Conservation (phyloP, 2,113 vertebrate genomes). For the Petroica traversi region DNA sequence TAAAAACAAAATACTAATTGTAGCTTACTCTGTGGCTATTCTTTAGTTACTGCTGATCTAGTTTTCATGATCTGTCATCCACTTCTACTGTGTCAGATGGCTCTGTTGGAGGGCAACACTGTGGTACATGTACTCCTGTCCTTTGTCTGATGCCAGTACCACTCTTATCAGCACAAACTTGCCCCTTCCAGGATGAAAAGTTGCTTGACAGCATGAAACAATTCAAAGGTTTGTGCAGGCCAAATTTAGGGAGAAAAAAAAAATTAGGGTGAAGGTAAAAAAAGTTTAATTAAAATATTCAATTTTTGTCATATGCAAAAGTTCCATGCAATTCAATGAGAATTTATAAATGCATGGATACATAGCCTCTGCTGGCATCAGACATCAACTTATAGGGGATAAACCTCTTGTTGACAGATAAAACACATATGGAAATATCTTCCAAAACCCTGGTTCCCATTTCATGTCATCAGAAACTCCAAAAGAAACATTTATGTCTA, state of each 20-base stretch:
- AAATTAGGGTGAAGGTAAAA: rapidly evolving
- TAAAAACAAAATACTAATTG: background rate
- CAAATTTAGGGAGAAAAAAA: background rate
- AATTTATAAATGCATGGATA: background rate
- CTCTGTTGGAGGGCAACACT: background rate
- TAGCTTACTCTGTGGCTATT: background rate
- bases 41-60: background rate
- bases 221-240: background rate
- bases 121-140: background rate
- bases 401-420: background rate
- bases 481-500: background rate
- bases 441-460: background rate
- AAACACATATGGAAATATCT: background rate
- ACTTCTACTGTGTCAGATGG: background rate
- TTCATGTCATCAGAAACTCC: background rate
- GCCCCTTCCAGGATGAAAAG: background rate
- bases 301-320: background rate
- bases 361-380: background rate
- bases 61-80: background rate
- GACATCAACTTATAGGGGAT: background rate
- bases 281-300: background rate
- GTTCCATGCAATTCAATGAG: background rate
- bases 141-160: background rate
- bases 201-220: background rate
- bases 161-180: background rate